Evolutionary conservation across 1,140 invertebrate species (phyloP).

Genomic region (Chionoecetes opilio): DNA sequence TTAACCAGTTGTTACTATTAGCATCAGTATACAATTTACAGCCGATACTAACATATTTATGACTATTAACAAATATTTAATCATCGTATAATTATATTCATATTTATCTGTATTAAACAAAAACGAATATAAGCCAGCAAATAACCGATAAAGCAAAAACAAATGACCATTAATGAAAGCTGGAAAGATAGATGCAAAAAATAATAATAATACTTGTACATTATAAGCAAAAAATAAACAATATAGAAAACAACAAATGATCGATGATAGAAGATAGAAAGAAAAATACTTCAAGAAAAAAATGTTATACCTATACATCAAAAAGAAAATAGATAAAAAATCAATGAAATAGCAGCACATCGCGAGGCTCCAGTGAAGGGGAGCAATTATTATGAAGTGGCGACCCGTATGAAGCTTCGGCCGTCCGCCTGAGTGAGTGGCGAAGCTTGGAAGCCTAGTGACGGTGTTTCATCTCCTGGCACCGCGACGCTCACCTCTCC

Average conservation of each 20-base stretch:
- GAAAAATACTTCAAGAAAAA: too few relatives aligned
- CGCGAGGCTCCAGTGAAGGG: background rate
- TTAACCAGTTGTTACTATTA: background rate
- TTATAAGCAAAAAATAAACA: background rate
- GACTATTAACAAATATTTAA: too few relatives aligned
- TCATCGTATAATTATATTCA: too few relatives aligned
- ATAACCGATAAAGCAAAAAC: too few relatives aligned
- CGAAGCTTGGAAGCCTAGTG: background rate
- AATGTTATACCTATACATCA: too few relatives aligned
- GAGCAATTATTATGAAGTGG: constrained; percentile 4
- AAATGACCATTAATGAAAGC: too few relatives aligned
- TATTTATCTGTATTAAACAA: too few relatives aligned
- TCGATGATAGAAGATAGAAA: background rate
- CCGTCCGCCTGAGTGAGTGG: background rate
- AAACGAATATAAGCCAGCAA: too few relatives aligned
- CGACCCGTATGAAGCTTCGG: background rate
- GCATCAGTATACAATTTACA: too few relatives aligned
- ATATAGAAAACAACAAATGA: background rate
- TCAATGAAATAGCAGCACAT: background rate
- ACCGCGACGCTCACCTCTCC: constrained; percentile 33
- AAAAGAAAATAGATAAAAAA: background rate
- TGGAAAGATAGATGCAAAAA: too few relatives aligned
- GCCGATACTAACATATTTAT: too few relatives aligned
- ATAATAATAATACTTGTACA: too few relatives aligned
- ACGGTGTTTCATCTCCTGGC: background rate